Evolutionary conservation across 2,113 vertebrate species (phyloP), one percentile per base, ranked within the genome.

Genomic region (Tragulus kanchil): DNA sequence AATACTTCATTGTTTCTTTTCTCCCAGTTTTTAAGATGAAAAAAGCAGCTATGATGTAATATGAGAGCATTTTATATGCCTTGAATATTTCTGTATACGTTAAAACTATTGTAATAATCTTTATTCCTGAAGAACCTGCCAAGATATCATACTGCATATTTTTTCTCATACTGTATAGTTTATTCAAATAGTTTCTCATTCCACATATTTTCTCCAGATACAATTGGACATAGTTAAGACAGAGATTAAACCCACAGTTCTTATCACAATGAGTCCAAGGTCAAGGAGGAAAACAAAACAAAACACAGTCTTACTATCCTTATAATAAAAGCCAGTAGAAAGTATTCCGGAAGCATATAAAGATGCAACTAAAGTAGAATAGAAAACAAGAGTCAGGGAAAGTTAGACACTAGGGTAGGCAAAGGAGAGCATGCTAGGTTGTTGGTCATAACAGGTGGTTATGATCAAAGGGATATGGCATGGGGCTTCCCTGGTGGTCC

Each of bases 21-120:
- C 28, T 75, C 8, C 45, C 9, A 67, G 25, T n/a, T 96, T 96
- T 93, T 61, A 81, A 93, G 96, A 89, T 62, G 15, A 31, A 93
- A 73, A 89, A 52, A 81, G 0, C 82, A 16, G 16, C 16, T 31
- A 71, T 64, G 8, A 77, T 56, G 3, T 59, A 86, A 17, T 54
- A 81, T 77, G 17, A 93, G 19, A 91, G 58, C 21, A 6, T 73
- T 62, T 64, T 81, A 3, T 75, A 64, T 59, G 54, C 14, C 94
- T 62, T 59, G 5, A 58, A 71, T 52, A 77, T 28, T n/a, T 48
- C 75, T 52, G 19, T 5, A 93, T 45, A 58, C 4, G 13, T 64
- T 69, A 71, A 77, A 89, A 90, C 6, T 52, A 62, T 58, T 61
- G 4, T 5, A 89, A 50, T 14, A 42, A 10, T 50, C 8, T 88